Evolutionary conservation across 2,888 invertebrate species (phyloP).

Genomic region (Oasisia sp.): DNA sequence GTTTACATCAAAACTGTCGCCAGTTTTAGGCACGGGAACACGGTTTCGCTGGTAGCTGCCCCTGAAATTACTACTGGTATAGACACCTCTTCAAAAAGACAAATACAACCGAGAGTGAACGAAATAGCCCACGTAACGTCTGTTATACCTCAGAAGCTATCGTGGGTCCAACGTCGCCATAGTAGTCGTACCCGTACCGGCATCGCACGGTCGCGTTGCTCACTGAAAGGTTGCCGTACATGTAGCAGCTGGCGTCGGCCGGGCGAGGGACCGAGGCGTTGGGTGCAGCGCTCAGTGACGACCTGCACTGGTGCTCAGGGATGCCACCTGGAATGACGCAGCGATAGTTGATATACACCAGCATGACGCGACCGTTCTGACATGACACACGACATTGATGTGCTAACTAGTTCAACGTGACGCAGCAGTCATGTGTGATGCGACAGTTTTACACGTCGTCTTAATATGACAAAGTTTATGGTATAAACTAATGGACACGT

Average conservation of each 20-base stretch:
- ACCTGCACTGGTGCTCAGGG: constrained; percentile 22
- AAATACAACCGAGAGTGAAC: too few relatives aligned
- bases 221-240: constrained; percentile 33
- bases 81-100: too few relatives aligned
- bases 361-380: background rate
- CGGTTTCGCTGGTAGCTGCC: too few relatives aligned
- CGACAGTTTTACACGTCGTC: background rate
- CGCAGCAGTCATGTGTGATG: background rate
- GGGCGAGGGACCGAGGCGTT: constrained; percentile 17
- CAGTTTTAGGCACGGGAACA: too few relatives aligned
- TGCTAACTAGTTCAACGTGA: background rate
- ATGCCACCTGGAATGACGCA: constrained; percentile 35
- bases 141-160: constrained; percentile 41
- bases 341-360: background rate
- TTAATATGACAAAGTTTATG: background rate
- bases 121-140: background rate
- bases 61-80: too few relatives aligned
- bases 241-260: constrained; percentile 21
- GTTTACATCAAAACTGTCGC: too few relatives aligned
- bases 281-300: background rate
- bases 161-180: constrained; percentile 38
- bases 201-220: constrained; percentile 33
- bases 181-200: constrained; percentile 40
- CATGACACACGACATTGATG: background rate
- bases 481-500: background rate